A percentile compares a stretch with the other conserved stretches of the same genome.
Conservation (phyloP, 2,113 vertebrate species). For the Cyphomyrus plagiostoma region DNA sequence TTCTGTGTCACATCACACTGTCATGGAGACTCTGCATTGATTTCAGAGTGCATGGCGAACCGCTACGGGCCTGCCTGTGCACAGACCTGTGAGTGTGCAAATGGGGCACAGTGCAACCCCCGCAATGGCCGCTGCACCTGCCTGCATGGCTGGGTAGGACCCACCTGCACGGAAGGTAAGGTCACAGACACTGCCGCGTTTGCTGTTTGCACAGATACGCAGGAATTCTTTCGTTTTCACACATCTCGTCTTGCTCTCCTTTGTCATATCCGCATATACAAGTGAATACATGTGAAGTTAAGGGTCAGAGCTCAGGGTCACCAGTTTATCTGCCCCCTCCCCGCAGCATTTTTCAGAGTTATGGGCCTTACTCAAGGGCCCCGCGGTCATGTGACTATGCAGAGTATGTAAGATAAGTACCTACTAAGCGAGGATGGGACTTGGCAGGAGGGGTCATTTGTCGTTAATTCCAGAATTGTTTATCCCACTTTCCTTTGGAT, state of each 20-base stretch:
- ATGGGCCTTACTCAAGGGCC: neutral
- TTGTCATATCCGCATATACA: neutral
- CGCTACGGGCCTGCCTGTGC: conserved; percentile 72
- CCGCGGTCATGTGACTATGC: neutral
- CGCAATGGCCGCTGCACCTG: conserved; percentile 77
- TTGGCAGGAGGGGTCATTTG: neutral
- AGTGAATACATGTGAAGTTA: neutral
- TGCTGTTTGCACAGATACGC: neutral
- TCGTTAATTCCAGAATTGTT: neutral
- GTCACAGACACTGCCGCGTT: neutral
- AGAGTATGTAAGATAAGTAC: neutral
- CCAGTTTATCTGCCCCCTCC: neutral
- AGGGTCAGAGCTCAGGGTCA: neutral
- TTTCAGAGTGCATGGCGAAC: conserved; percentile 64
- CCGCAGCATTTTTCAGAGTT: neutral
- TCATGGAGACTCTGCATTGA: neutral
- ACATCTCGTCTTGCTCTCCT: neutral
- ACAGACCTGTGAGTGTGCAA: conserved; percentile 68
- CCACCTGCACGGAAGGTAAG: conserved; percentile 73
- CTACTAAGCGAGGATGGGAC: neutral
- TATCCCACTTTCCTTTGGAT: neutral
- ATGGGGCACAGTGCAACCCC: conserved; percentile 61
- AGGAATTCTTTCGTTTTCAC: neutral
- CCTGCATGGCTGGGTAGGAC: conserved; percentile 60
- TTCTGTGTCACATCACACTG: neutral